Base-by-base conservation (phyloP, 2,888 invertebrate genomes). In the Trissonchulus latispiculum region DNA sequence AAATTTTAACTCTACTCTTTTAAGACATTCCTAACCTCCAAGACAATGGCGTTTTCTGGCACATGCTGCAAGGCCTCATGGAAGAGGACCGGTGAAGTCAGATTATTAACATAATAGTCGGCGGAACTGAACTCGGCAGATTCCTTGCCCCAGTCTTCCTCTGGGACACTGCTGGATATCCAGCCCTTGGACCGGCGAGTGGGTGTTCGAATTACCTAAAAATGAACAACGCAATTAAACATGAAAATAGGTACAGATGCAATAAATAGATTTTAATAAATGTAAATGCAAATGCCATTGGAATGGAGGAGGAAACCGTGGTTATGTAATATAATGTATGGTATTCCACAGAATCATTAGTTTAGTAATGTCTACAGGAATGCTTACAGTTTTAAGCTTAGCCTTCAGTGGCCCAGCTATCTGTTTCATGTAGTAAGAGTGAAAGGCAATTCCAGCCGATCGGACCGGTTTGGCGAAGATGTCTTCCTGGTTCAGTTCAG, bases 81-180 rank as follows among this genome's bases (percentile, higher is more conserved):
- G 48, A 94, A 95, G 72, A 92, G 87, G 71, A 95, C 95, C 18
- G 95, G 94, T 72, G 93, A 94, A 74, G 95, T 86, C 78, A 96
- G 87, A 85, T 96, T 96, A 87, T 96, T 95, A 35, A 95, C 62
- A 28, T 95, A 94, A 85, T 96, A 96, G 36, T 90, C 90, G 0
- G 93, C 91, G 69, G 92, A 92, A 75, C 93, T 93, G 78, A 89
- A 86, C 81, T 89, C 88, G 0, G 94, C 91, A 61, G 92, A 83
- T 0, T 90, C 88, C 0, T 89, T 87, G 77, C 87, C 87, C 95
- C 95, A 95, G 68, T 89, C 87, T 1, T 87, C 86, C 84, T 92
- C 90, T 0, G 95, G 93, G 80, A 97, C 90, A 70, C 95, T 95
- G 32, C 94, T 91, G 75, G 93, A 93, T 74, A 97, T 87, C 97